Conservation (phyloP, 2,888 invertebrate species). For the Erynnis tages region DNA sequence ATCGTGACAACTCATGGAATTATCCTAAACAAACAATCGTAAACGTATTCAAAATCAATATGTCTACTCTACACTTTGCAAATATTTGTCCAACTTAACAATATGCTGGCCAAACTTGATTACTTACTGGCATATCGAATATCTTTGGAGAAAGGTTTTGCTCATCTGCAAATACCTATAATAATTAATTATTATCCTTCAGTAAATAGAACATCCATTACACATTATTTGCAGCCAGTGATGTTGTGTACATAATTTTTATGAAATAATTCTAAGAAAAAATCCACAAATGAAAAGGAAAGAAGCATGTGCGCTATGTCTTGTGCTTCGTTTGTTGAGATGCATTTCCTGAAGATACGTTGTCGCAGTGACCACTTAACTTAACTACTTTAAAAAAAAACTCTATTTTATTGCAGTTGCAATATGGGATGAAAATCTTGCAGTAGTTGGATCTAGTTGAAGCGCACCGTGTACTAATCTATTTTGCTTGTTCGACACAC, state of each 20-base stretch:
- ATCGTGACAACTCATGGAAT: slow-evolving; percentile 19
- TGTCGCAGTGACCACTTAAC: no score
- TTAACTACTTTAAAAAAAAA: no score
- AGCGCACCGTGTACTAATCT: not conserved
- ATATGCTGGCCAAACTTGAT: slow-evolving; percentile 10
- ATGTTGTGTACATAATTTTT: no score
- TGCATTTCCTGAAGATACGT: no score
- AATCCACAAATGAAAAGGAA: no score
- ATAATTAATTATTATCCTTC: not conserved
- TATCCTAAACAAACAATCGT: slow-evolving; percentile 29
- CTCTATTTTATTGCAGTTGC: no score
- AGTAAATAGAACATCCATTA: not conserved
- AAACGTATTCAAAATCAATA: slow-evolving; percentile 26
- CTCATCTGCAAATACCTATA: not conserved
- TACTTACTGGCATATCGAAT: not conserved
- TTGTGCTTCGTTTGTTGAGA: no score
- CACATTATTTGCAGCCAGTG: no score
- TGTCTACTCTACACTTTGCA: slow-evolving; percentile 10
- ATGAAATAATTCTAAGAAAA: no score
- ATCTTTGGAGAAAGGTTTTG: not conserved
- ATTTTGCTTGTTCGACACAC: not conserved
- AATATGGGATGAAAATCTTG: no score
- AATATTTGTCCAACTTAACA: slow-evolving; percentile 20
- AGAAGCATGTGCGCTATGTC: no score
- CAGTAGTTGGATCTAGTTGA: no score